phyloP scores from a whole-genome alignment of 2,797 vertebrate genomes.

The Pygocentrus nattereri region DNA sequence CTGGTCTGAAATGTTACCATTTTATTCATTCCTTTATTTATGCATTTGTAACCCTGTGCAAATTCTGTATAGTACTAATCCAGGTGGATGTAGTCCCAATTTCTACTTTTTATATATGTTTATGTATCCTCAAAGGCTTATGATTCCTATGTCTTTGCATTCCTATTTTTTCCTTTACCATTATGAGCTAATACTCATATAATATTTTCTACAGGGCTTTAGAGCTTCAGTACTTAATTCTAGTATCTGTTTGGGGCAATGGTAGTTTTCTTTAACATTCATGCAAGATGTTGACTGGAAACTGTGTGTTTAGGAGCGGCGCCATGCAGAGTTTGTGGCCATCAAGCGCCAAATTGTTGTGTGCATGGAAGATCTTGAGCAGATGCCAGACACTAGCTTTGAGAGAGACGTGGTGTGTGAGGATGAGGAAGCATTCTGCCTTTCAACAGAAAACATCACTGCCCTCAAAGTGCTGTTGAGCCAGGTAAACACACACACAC shows the following conservation, averaged over 20 bases:
- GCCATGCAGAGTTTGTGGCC: slow-evolving; percentile 83
- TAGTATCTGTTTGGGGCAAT: background rate
- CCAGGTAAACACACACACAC: slow-evolving; percentile 76
- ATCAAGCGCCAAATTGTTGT: slow-evolving; percentile 83
- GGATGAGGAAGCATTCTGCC: slow-evolving; percentile 88
- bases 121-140: too few relatives aligned
- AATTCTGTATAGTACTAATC: too few relatives aligned
- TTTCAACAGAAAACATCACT: slow-evolving; percentile 87
- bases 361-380: slow-evolving; percentile 91
- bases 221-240: background rate
- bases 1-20: too few relatives aligned
- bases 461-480: slow-evolving; percentile 84
- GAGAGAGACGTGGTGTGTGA: slow-evolving; percentile 90
- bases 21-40: too few relatives aligned
- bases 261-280: too few relatives aligned
- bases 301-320: slow-evolving; percentile 75
- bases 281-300: background rate
- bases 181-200: too few relatives aligned
- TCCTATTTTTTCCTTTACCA: background rate
- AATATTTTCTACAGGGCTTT: too few relatives aligned
- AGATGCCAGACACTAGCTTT: slow-evolving; percentile 87
- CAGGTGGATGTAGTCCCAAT: too few relatives aligned
- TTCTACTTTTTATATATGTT: too few relatives aligned
- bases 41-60: too few relatives aligned
- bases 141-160: too few relatives aligned